phyloP scores from a whole-genome alignment of 2,113 vertebrate species.

The Garra rufa region DNA sequence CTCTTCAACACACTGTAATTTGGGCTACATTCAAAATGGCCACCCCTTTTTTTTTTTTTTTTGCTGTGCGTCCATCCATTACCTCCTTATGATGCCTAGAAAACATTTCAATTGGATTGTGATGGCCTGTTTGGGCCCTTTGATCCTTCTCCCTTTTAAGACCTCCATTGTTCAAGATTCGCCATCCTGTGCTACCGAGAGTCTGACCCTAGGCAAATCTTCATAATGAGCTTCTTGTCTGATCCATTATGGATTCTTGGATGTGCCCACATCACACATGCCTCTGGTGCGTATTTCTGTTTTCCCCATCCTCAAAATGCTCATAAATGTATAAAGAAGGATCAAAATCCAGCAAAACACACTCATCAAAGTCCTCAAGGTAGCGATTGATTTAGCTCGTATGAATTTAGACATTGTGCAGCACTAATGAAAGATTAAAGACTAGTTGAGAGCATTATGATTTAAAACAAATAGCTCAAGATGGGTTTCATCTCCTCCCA shows the following conservation, averaged over 20 bases:
- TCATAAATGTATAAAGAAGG: constrained; percentile 37
- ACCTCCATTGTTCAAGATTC: constrained; percentile 79
- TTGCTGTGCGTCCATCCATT: constrained; percentile 69
- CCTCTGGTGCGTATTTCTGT: constrained; percentile 48
- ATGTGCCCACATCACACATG: constrained; percentile 53
- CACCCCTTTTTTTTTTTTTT: constrained; percentile 53
- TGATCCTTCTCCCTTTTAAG: constrained; percentile 78
- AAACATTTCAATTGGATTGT: constrained; percentile 85
- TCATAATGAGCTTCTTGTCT: constrained; percentile 57
- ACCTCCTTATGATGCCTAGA: constrained; percentile 79
- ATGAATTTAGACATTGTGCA: constrained; percentile 69
- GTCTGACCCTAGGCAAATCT: constrained; percentile 50
- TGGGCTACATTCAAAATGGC: constrained; percentile 69
- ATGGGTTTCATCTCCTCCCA: constrained; percentile 76
- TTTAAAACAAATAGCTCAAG: constrained; percentile 70
- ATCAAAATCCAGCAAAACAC: constrained; percentile 49
- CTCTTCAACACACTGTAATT: constrained; percentile 72
- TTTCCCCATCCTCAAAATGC: constrained; percentile 45
- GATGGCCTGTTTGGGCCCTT: constrained; percentile 80
- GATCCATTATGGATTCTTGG: constrained; percentile 56
- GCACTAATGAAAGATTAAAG: constrained; percentile 68
- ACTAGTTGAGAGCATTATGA: constrained; percentile 56
- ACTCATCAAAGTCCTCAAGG: constrained; percentile 60
- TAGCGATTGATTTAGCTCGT: constrained; percentile 61
- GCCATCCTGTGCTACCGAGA: constrained; percentile 67